phyloP scores from a whole-genome alignment of 2,797 vertebrate species.

The Peromyscus attwateri region DNA sequence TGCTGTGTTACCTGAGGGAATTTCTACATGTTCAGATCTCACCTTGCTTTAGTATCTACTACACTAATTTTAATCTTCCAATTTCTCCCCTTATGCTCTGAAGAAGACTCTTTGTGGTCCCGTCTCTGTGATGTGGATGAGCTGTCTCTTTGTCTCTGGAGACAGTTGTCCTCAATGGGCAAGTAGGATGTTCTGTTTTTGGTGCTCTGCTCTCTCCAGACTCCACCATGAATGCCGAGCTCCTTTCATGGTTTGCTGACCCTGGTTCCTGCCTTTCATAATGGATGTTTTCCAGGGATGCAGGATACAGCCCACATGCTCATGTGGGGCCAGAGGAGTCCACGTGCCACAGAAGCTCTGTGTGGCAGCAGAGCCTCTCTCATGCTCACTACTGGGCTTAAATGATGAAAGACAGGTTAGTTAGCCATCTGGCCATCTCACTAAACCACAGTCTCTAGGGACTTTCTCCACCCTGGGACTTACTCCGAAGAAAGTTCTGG shows the following conservation, averaged over 20 bases:
- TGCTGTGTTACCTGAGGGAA: too few species aligned
- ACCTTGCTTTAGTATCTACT: neutral
- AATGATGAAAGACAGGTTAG: too few species aligned
- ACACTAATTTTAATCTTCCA: neutral
- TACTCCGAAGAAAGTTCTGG: neutral
- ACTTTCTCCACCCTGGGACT: neutral
- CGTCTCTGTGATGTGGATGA: neutral
- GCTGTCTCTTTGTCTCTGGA: neutral
- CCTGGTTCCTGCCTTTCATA: neutral
- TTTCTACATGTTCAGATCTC: neutral
- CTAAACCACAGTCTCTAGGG: neutral
- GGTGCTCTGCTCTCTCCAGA: neutral
- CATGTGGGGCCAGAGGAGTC: too few species aligned
- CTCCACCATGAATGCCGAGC: too few species aligned
- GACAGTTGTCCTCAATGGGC: neutral
- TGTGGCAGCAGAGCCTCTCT: neutral
- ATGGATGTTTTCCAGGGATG: neutral
- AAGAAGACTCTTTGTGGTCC: too few species aligned
- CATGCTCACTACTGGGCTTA: too few species aligned
- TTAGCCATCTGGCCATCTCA: too few species aligned
- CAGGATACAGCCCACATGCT: neutral
- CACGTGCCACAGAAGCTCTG: neutral
- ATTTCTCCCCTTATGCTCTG: neutral
- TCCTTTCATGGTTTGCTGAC: neutral
- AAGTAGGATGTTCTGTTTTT: rapidly evolving